phyloP scores from a whole-genome alignment of 2,113 vertebrate species.

The Actenoides hombroni region DNA sequence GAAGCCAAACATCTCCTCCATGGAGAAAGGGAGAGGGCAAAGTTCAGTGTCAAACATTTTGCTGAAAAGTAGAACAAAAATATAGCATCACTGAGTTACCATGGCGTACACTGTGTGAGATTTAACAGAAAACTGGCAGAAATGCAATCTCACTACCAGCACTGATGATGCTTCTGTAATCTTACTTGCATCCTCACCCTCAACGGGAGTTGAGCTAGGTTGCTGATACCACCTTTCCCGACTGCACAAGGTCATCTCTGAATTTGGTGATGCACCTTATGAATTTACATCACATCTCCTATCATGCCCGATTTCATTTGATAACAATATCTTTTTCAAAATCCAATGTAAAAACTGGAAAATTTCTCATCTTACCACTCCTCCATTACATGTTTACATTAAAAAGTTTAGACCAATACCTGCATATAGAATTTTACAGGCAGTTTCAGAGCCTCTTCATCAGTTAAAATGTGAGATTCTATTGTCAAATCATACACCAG shows the following conservation, averaged over 20 bases:
- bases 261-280: not conserved
- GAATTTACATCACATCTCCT: not conserved
- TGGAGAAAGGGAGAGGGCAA: conserved; percentile 96
- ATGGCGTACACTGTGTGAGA: not conserved
- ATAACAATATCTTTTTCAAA: not conserved
- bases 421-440: not conserved
- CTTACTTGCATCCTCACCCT: not conserved
- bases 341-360: not conserved
- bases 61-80: conserved; percentile 74
- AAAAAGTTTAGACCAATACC: not conserved
- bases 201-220: rapidly evolving
- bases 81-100: not conserved
- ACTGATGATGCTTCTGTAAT: not conserved
- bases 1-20: conserved; percentile 99
- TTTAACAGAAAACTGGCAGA: not conserved
- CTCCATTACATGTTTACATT: not conserved
- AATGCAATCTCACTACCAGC: not conserved
- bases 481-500: not conserved
- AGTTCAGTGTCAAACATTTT: conserved; percentile 99
- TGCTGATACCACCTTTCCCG: not conserved
- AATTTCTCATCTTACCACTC: not conserved
- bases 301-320: not conserved
- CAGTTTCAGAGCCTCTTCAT: not conserved
- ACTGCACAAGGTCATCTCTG: not conserved
- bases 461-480: not conserved